Percentiles rank a stretch among this genome's conserved stretches.
These are phyloP conservation scores for Drosophila ananassae DNA, from an alignment of 1,140 invertebrate species.

Conservation along the genomic window DNA sequence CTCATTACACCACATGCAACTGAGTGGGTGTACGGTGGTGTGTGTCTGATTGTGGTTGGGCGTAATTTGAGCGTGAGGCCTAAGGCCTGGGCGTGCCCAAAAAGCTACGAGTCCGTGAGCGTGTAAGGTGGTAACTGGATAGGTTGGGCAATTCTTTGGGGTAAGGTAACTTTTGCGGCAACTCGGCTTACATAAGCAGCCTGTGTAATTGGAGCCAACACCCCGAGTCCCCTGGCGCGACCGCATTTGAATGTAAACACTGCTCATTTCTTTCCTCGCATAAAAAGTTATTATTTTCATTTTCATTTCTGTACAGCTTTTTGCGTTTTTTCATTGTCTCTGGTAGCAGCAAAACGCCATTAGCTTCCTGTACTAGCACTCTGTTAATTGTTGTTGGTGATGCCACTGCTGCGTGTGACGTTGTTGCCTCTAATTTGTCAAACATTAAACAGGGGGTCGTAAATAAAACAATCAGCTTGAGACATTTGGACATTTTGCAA, in stretches of 20 bases:
- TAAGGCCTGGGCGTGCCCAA: constrained; percentile 41
- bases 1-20: constrained; percentile 54
- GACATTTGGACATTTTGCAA: constrained; percentile 72
- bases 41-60: constrained; percentile 7
- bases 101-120: neutral
- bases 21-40: constrained; percentile 20
- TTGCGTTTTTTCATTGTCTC: constrained; percentile 33
- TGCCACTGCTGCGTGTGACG: constrained; percentile 21
- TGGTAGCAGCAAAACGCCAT: constrained; percentile 56
- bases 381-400: constrained; percentile 45
- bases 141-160: constrained; percentile 40
- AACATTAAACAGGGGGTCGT: constrained; percentile 74
- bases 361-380: constrained; percentile 65
- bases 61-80: constrained; percentile 41
- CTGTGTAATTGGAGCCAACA: constrained; percentile 38
- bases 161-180: constrained; percentile 36
- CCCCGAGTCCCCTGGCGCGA: constrained; percentile 26
- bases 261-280: constrained; percentile 34
- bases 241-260: constrained; percentile 58
- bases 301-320: constrained; percentile 36
- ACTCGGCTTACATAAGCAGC: constrained; percentile 41
- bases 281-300: constrained; percentile 50
- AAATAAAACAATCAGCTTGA: constrained; percentile 79
- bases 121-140: constrained; percentile 24
- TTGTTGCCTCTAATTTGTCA: constrained; percentile 74